Evolutionary conservation across 2,113 vertebrate genomes (phyloP).

Genomic region (Artemisiospiza belli): DNA sequence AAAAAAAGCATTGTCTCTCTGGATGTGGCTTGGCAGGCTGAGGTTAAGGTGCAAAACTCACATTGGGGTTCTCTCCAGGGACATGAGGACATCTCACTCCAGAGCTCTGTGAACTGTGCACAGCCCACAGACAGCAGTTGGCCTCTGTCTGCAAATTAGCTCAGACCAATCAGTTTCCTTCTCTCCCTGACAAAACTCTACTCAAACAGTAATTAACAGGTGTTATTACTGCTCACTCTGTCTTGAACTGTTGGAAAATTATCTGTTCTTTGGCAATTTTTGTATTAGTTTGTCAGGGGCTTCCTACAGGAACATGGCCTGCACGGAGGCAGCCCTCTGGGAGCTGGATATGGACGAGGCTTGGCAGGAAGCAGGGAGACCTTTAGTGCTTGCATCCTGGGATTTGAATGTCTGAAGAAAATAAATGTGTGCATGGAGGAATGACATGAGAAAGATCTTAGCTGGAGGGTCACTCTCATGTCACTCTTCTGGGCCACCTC

Average conservation of each 20-base stretch:
- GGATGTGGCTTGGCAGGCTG: neutral
- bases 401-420: neutral
- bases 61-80: neutral
- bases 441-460: neutral
- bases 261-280: neutral
- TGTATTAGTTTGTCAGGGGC: neutral
- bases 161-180: neutral
- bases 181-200: neutral
- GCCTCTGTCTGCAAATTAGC: neutral
- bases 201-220: neutral
- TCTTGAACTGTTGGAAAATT: neutral
- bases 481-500: neutral
- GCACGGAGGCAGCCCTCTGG: neutral
- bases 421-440: rapidly evolving
- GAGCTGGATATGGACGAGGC: neutral
- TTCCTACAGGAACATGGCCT: neutral
- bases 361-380: neutral
- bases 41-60: neutral
- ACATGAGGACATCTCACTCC: neutral
- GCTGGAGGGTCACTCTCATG: neutral
- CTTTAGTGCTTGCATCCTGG: neutral
- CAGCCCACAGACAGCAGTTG: neutral
- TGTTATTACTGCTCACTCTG: neutral
- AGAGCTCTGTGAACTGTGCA: neutral
- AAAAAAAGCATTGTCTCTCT: neutral